phyloP scores from a whole-genome alignment of 2,888 invertebrate species.

The Tipula confusa region DNA sequence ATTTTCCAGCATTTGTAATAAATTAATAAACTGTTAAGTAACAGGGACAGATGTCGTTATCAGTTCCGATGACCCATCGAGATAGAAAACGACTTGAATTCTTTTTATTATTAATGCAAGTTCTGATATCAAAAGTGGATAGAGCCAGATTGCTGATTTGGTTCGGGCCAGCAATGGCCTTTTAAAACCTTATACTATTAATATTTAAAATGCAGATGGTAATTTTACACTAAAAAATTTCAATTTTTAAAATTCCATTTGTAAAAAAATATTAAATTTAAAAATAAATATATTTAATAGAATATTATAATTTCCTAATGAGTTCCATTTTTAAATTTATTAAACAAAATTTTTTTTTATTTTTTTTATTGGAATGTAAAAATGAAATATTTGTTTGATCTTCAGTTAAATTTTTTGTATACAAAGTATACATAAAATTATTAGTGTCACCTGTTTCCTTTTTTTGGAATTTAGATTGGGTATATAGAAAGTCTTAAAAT shows the following conservation, averaged over 20 bases:
- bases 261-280: background rate
- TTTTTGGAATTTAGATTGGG: background rate
- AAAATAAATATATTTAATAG: background rate
- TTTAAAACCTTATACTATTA: too few species aligned
- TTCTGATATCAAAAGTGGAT: too few species aligned
- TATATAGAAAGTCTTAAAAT: background rate
- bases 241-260: background rate
- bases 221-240: background rate
- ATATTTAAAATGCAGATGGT: conserved; percentile 3
- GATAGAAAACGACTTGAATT: too few species aligned
- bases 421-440: background rate
- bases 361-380: conserved; percentile 4
- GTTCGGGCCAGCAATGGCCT: too few species aligned
- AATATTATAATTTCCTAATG: conserved; percentile 20
- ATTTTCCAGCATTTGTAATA: too few species aligned
- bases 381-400: background rate
- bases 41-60: too few species aligned
- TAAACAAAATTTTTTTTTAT: background rate
- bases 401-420: background rate
- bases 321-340: conserved; percentile 14
- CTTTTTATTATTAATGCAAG: too few species aligned
- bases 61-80: too few species aligned
- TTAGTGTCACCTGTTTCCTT: conserved; percentile 3
- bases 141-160: too few species aligned
- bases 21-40: too few species aligned